Evolutionary conservation across 2,113 vertebrate species (phyloP), one percentile per base, ranked within the genome.

Genomic region (Cynocephalus volans): DNA sequence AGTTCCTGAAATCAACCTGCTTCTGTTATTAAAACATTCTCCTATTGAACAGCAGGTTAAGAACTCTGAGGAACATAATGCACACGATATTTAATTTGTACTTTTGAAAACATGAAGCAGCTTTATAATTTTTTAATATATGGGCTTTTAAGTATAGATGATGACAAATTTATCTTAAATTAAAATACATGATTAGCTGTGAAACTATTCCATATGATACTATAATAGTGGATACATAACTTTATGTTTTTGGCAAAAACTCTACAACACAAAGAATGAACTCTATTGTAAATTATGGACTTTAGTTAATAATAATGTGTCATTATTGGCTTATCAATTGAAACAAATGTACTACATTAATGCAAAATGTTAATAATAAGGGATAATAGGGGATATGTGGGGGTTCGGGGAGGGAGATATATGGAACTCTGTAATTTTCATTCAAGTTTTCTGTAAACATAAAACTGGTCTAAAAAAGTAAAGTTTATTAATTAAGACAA

Each of bases 61-160:
- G 31, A 84, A 48, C 11, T 84, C 23, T 33, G 33, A 83, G 0
- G 52, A 80, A 80, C 14, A 64, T 48, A 97, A 80, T 60, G 19
- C 54, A n/a, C 1, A 81, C n/a, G 23, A 91, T 77, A 86, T 85
- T 92, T 58, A 69, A 89, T 2, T 64, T 93, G 52, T 18, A 62
- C 6, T 94, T 95, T 97, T 17, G 26, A 75, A 89, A 95, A 64
- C 26, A 92, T 52, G 28, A 81, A 90, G 5, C 3, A 72, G 72
- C 85, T 90, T 88, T 60, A 86, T 21, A 33, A 64, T 26, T 72
- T 89, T 91, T 88, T 72, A 96, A 48, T 33, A 62, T 45, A 15
- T 24, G 21, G 15, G 4, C 41, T 79, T 96, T 69, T 36, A 75
- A 92, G 26, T 72, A 96, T 72, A 54, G 5, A 1, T 83, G 50